These are phyloP conservation scores for Pentalonia nigronervosa DNA, from an alignment of 1,140 invertebrate genomes.

Conservation along the genomic window DNA sequence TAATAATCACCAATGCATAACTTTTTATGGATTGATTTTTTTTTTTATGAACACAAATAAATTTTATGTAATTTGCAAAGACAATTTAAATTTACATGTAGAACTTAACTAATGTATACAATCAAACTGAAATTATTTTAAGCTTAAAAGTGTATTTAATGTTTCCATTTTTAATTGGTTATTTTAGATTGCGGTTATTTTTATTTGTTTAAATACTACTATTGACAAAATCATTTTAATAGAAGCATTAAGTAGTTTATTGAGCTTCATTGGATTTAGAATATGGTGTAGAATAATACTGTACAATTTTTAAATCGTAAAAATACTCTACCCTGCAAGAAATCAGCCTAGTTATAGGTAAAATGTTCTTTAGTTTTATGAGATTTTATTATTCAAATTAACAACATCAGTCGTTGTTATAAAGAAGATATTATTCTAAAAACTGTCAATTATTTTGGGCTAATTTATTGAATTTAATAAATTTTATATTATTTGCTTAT, in stretches of 20 bases:
- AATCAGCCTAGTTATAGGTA: slow-evolving; percentile 22
- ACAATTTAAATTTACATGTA: neutral
- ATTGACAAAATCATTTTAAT: neutral
- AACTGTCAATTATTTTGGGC: neutral
- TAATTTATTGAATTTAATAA: neutral
- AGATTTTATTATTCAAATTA: slow-evolving; percentile 11
- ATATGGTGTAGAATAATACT: slow-evolving; percentile 32
- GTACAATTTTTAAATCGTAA: slow-evolving; percentile 24
- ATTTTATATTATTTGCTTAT: neutral
- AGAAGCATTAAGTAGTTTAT: slow-evolving; percentile 36
- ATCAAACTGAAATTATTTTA: neutral
- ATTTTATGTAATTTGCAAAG: neutral
- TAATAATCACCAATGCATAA: neutral
- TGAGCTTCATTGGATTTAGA: slow-evolving; percentile 30
- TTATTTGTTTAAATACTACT: neutral
- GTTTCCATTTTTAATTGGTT: neutral
- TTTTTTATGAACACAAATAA: neutral
- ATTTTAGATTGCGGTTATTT: neutral
- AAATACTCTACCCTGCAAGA: slow-evolving; percentile 51
- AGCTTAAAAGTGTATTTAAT: neutral
- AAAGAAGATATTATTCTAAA: neutral
- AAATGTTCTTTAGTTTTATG: neutral
- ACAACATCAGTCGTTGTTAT: neutral
- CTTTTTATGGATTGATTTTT: neutral
- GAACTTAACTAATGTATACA: neutral